A percentile compares a stretch with the other conserved stretches of the same genome.
Conservation (phyloP, 2,888 invertebrate species). For the Eucera pruinosa region DNA sequence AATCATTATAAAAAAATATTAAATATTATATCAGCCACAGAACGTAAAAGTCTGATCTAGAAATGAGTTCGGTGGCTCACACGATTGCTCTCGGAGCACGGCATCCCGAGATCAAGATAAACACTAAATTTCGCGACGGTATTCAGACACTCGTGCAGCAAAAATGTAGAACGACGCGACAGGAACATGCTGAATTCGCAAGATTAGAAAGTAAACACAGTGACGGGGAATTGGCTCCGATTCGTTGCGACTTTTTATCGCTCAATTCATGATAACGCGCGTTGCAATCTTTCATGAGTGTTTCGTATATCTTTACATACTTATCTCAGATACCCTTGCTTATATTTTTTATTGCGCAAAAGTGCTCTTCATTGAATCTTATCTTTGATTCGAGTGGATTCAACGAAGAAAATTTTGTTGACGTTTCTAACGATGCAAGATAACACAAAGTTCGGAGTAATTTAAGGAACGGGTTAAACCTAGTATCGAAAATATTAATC, state of each 20-base stretch:
- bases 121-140: slow-evolving; percentile 1
- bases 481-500: not conserved
- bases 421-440: too few species aligned
- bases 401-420: not conserved
- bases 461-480: not conserved
- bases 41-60: not conserved
- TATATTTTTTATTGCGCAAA: not conserved
- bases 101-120: slow-evolving; percentile 1
- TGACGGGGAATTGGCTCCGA: not conserved
- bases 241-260: slow-evolving; percentile 3
- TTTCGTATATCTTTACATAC: not conserved
- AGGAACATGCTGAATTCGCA: slow-evolving; percentile 5
- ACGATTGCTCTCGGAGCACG: not conserved
- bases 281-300: not conserved
- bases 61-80: not conserved
- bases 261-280: not conserved
- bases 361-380: not conserved
- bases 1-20: too few species aligned
- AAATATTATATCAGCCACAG: too few species aligned
- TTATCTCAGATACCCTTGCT: not conserved
- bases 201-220: slow-evolving; percentile 36
- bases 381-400: not conserved
- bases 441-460: not conserved
- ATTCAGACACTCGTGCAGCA: not conserved
- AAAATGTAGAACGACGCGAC: slow-evolving; percentile 10